These are phyloP conservation scores for Notodonta ziczac DNA, from an alignment of 2,888 invertebrate genomes.

Conservation along the genomic window DNA sequence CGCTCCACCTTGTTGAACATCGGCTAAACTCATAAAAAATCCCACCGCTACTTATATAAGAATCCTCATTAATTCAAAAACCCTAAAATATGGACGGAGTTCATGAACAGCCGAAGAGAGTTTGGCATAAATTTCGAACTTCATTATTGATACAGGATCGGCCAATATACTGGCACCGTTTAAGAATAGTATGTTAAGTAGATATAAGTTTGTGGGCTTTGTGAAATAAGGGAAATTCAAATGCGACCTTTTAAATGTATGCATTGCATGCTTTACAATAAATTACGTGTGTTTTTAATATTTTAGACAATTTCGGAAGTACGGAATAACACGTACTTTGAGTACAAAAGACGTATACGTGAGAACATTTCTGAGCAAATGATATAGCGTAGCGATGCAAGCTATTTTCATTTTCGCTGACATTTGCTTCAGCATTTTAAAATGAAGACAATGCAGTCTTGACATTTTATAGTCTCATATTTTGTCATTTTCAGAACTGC, in stretches of 20 bases:
- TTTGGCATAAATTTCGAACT: neutral
- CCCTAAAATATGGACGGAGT: neutral
- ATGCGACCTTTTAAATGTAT: no score
- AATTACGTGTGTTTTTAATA: no score
- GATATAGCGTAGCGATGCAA: no score
- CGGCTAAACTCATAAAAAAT: neutral
- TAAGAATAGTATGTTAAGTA: neutral
- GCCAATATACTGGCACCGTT: neutral
- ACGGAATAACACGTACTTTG: no score
- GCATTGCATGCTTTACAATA: no score
- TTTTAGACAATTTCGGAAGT: no score
- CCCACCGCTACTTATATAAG: neutral
- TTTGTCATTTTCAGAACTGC: neutral
- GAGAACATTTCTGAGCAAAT: no score
- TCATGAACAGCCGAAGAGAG: neutral
- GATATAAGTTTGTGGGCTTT: neutral
- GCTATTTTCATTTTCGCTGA: neutral
- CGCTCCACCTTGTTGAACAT: no score
- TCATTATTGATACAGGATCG: conserved; percentile 1
- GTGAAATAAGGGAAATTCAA: neutral
- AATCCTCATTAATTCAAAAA: conserved; percentile 1
- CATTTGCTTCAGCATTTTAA: neutral
- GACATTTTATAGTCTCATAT: neutral
- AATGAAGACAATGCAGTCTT: neutral
- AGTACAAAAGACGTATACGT: no score